Conservation (phyloP, 2,888 invertebrate genomes). For the Pterobdella sp. region DNA sequence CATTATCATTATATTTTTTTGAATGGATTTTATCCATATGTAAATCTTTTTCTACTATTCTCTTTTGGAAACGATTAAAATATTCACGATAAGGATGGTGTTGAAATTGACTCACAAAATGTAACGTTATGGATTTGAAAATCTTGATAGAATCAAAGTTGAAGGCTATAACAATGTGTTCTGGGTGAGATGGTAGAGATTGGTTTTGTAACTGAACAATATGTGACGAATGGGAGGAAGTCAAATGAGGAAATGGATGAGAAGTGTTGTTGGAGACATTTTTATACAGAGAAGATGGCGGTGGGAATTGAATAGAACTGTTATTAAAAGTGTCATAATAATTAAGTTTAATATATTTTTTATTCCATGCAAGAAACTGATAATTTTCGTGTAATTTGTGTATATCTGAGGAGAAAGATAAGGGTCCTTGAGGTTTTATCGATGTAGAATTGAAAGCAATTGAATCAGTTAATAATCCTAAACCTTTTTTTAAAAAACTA, state of each 20-base stretch:
- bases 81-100: background rate
- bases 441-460: background rate
- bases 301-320: background rate
- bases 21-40: background rate
- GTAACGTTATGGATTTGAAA: slow-evolving; percentile 1
- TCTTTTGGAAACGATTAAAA: too few species aligned
- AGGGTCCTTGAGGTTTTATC: too few species aligned
- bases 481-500: background rate
- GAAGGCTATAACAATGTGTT: background rate
- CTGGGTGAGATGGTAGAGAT: background rate
- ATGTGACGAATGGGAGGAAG: too few species aligned
- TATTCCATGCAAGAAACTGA: background rate
- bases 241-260: background rate
- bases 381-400: too few species aligned
- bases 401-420: background rate
- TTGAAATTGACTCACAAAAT: background rate
- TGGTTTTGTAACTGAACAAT: background rate
- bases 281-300: background rate
- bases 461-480: background rate
- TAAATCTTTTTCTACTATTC: background rate
- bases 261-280: background rate
- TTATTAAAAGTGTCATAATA: background rate
- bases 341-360: background rate
- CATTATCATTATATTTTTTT: background rate
- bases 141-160: background rate